Evolutionary conservation across 2,113 vertebrate species (phyloP).

Genomic region (Gambusia affinis): DNA sequence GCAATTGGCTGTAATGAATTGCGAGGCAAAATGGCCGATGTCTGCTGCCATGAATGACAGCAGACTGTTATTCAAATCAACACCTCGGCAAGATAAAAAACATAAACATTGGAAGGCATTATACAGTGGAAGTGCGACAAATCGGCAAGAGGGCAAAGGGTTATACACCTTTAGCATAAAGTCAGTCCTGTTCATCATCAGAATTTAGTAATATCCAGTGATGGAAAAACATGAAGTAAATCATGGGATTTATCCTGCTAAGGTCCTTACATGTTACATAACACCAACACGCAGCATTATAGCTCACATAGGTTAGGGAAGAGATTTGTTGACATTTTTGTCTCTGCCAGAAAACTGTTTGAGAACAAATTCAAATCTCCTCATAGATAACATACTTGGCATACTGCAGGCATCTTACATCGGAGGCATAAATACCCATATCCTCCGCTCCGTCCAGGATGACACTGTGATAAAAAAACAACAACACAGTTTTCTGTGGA

Average conservation of each 20-base stretch:
- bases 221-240: constrained; percentile 34
- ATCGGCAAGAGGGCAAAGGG: neutral
- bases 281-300: constrained; percentile 34
- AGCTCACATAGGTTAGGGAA: constrained; percentile 24
- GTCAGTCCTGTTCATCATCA: neutral
- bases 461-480: neutral
- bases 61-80: constrained; percentile 54
- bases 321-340: neutral
- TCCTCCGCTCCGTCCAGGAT: constrained; percentile 6
- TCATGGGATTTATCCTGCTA: constrained; percentile 62
- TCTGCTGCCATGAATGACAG: constrained; percentile 63
- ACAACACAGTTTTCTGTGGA: neutral
- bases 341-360: constrained; percentile 32
- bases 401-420: constrained; percentile 39
- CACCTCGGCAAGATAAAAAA: constrained; percentile 9
- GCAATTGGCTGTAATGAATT: constrained; percentile 69
- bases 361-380: constrained; percentile 51
- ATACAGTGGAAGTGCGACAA: neutral
- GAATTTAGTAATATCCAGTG: neutral
- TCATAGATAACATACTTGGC: constrained; percentile 64
- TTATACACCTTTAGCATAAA: neutral
- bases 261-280: constrained; percentile 52
- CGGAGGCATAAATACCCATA: constrained; percentile 7
- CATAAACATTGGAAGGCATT: constrained; percentile 7
- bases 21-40: constrained; percentile 76